These are phyloP conservation scores for Omphaloscelis lunosa DNA, from an alignment of 2,888 invertebrate species.

Conservation along the genomic window DNA sequence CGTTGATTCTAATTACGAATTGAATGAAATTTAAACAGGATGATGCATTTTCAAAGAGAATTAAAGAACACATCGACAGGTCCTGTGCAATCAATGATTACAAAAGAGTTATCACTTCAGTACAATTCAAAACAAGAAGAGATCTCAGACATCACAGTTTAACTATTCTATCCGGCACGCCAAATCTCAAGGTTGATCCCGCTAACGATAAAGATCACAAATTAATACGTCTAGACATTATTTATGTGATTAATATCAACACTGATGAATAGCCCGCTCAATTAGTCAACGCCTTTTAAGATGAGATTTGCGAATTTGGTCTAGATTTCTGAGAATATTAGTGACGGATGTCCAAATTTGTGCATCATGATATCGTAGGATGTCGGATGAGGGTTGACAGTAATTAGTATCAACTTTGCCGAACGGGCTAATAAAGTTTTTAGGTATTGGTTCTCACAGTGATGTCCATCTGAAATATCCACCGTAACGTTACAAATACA, in stretches of 20 bases:
- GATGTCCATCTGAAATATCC: neutral
- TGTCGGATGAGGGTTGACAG: neutral
- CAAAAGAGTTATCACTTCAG: neutral
- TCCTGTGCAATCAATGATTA: neutral
- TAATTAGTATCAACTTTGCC: neutral
- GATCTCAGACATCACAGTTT: neutral
- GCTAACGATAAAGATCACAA: constrained; percentile 24
- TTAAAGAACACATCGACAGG: neutral
- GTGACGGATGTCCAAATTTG: constrained; percentile 41
- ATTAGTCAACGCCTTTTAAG: constrained; percentile 47
- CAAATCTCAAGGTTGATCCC: constrained; percentile 38
- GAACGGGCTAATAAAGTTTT: neutral
- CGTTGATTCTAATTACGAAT: too few relatives aligned
- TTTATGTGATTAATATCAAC: constrained; percentile 46
- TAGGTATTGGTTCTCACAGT: neutral
- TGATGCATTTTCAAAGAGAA: too few relatives aligned
- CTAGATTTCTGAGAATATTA: constrained; percentile 37
- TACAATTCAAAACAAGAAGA: too few relatives aligned
- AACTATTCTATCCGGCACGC: neutral
- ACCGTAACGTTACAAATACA: neutral
- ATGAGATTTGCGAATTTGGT: constrained; percentile 12
- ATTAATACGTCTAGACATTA: constrained; percentile 44
- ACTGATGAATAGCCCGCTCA: constrained; percentile 39
- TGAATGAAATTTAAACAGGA: too few relatives aligned
- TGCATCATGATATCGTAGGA: neutral